These are phyloP conservation scores for Bedellia somnulentella DNA, from an alignment of 2,888 invertebrate species.

Conservation along the genomic window DNA sequence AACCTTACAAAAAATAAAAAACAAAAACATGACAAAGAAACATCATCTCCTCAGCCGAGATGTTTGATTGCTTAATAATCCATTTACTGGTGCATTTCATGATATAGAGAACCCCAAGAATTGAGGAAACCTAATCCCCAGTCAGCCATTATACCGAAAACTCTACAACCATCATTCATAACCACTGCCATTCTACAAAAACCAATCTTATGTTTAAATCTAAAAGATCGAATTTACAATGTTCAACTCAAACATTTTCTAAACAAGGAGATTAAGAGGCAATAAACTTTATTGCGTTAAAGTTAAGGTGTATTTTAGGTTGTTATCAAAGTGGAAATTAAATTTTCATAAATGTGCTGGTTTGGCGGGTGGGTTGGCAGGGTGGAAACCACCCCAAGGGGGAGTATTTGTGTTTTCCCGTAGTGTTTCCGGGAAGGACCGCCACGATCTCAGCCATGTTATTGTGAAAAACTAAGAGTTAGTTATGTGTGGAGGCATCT, in stretches of 20 bases:
- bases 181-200: neutral
- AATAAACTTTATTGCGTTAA: constrained; percentile 32
- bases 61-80: constrained; percentile 48
- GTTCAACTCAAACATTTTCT: constrained; percentile 19
- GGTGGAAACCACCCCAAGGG: constrained; percentile 14
- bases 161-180: constrained; percentile 22
- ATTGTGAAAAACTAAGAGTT: too few species aligned
- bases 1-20: too few species aligned
- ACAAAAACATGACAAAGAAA: too few species aligned
- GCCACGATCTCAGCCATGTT: too few species aligned
- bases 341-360: constrained; percentile 49
- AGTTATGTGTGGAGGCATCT: too few species aligned
- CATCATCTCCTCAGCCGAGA: too few species aligned
- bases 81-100: constrained; percentile 44
- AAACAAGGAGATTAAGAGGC: constrained; percentile 29
- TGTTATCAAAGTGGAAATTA: constrained; percentile 43
- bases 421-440: constrained; percentile 19
- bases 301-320: constrained; percentile 43
- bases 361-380: constrained; percentile 11
- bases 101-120: constrained; percentile 21
- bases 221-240: neutral
- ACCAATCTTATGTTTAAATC: neutral
- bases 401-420: constrained; percentile 42
- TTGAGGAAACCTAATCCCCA: constrained; percentile 54
- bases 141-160: constrained; percentile 50